phyloP scores from a whole-genome alignment of 2,797 vertebrate species.

The Graptemys geographica region DNA sequence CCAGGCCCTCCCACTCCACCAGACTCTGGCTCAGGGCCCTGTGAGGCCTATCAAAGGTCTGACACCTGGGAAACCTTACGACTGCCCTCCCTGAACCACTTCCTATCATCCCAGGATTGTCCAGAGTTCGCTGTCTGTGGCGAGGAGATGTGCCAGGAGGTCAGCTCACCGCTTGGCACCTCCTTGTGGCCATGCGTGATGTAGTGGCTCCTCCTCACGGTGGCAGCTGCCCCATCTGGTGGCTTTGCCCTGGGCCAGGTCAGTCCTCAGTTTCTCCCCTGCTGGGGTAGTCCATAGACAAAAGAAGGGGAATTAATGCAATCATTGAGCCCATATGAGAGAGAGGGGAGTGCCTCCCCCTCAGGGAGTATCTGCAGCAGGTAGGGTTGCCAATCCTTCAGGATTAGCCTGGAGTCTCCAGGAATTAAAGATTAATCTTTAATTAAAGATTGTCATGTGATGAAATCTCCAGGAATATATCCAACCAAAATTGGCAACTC shows the following conservation, averaged over 20 bases:
- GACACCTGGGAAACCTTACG: neutral
- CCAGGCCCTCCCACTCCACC: neutral
- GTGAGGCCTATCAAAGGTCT: neutral
- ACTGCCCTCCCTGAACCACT: neutral
- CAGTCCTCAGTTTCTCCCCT: neutral
- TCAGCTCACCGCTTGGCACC: neutral
- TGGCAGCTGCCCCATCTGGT: neutral
- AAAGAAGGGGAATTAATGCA: neutral
- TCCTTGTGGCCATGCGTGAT: neutral
- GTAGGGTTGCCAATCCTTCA: too few species aligned
- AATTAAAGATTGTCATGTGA: too few species aligned
- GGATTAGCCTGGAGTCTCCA: too few species aligned
- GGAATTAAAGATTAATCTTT: too few species aligned
- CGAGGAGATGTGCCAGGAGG: neutral
- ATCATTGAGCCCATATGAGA: neutral
- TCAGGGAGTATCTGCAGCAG: too few species aligned
- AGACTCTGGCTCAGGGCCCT: neutral
- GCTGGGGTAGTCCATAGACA: neutral
- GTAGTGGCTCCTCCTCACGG: too few species aligned
- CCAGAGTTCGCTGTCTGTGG: neutral
- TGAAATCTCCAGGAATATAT: too few species aligned
- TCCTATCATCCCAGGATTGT: neutral
- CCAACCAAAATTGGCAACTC: too few species aligned
- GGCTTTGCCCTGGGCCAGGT: neutral
- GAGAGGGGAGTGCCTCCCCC: too few species aligned